Evolutionary conservation across 2,797 vertebrate genomes (phyloP), one percentile per base, ranked within the genome.

Genomic region (Pseudomugil gertrudae): DNA sequence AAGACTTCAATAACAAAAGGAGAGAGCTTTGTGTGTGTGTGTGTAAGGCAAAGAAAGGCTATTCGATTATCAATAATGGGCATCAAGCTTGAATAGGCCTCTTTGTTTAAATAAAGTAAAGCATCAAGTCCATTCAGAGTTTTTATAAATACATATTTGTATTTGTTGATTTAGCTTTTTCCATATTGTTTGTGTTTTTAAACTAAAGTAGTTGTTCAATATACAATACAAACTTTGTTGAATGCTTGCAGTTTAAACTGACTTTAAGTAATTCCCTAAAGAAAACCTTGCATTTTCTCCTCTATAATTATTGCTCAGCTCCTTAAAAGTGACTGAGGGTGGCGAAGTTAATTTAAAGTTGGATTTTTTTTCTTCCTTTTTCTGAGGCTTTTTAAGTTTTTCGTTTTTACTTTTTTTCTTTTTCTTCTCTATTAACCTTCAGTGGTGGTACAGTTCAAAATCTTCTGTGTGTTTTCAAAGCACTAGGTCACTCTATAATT

Each of bases 1-100:
- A 62, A 83, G 65, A 89, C 84, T 86, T 72, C 68, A 81, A 77
- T 80, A 38, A 81, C 27, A 29, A 27, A 9, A 9, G 14, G 50
- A 9, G 50, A 27, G 50, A 27, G 7, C 24, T 26, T 40, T 43
- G 40, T 45, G 38, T 63, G 30, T 66, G 59, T 64, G 64, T 60
- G 70, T 70, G 50, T 32, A 51, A 61, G 48, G 72, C 74, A 72
- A 60, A 55, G 48, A 53, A 58, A 54, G n/a, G 40, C 63, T 67
- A 81, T 80, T 66, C 70, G 54, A 78, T 87, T 63, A 80, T 84
- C 71, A 79, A 40, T 69, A 60, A 54, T 40, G 47, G 35, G 26
- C 69, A 79, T 78, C 71, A 64, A 69, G 55, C 69, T 68, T 75
- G 15, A 78, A 78, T 9, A 79, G 77, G 13, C 51, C 19, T 58